Evolutionary conservation across 2,797 vertebrate species (phyloP), one percentile per base, ranked within the genome.

Genomic region (Clarias fuscus): DNA sequence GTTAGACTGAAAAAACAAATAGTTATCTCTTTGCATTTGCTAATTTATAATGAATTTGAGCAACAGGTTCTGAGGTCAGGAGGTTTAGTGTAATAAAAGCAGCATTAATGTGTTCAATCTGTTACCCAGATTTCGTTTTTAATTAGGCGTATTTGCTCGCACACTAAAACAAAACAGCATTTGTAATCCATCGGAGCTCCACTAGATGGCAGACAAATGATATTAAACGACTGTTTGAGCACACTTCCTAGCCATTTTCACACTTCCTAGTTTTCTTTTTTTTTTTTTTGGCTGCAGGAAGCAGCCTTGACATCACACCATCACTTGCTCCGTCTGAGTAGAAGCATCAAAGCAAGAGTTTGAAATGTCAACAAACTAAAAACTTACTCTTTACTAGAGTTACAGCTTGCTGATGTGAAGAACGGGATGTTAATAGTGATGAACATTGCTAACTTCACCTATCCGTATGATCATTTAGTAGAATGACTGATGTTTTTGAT

Each of bases 151-250:
- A 2, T 67, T 27, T 20, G 14, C 15, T 20, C 67, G 1, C 18
- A 20, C 30, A 33, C 33, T 22, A 40, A 33, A 30, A 18, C n/a
- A 48, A 48, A 48, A 48, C 48, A n/a, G 59, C 2, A 27, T 1
- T 1, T 22, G 84, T 59, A 86, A 27, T 72, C 58, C 48, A 62
- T 33, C 72, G 18, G 0, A 2, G 64, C 43, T 40, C 85, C 85
- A 83, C 43, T 67, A 83, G 85, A 77, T 40, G 79, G 79, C 71
- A 83, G 62, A 43, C 30, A 85, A 75, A 61, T 40, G 4, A 68
- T 18, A 15, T n/a, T 43, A 20, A 30, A 5, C 37, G 33, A 18
- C 40, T 18, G 18, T 3, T 5, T 43, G 1, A 72, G 5, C 70
- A 20, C 71, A 53, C 40, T n/a, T 15, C 7, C 22, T 5, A 72